Percentiles rank a stretch among this genome's conserved stretches.
Conservation (phyloP, 2,113 vertebrate species). For the Corythornis vintsioides region DNA sequence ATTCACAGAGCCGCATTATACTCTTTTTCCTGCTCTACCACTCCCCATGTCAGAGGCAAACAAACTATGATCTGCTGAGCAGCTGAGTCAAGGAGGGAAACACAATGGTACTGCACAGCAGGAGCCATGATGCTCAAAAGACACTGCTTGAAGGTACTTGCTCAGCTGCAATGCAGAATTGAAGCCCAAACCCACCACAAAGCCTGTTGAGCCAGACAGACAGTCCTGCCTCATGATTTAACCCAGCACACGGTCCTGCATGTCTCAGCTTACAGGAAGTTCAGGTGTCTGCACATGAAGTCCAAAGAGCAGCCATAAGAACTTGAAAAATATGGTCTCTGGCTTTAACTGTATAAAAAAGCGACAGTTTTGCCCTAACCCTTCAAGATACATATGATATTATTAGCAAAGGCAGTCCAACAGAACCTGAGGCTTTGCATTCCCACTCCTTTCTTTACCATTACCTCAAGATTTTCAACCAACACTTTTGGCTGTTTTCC, state of each 20-base stretch:
- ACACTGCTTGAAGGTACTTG: neutral
- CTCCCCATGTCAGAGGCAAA: neutral
- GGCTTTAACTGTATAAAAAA: neutral
- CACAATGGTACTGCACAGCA: neutral
- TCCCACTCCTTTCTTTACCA: neutral
- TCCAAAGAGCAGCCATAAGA: neutral
- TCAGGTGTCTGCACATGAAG: neutral
- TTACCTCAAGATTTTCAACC: neutral
- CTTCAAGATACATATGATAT: neutral
- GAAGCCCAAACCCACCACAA: neutral
- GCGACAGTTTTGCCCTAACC: neutral
- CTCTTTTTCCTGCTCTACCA: slow-evolving; percentile 4
- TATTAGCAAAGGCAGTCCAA: neutral
- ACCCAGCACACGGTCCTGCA: neutral
- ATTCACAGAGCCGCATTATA: accelerated
- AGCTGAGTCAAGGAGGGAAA: slow-evolving; percentile 26
- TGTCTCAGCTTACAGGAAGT: accelerated
- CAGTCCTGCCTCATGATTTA: neutral
- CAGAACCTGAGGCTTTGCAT: neutral
- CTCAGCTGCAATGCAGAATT: slow-evolving; percentile 30
- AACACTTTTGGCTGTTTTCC: neutral
- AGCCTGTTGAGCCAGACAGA: neutral
- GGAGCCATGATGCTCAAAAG: neutral
- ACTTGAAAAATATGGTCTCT: neutral
- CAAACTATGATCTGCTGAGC: slow-evolving; percentile 17